Percentiles rank a stretch among this genome's conserved stretches.
Conservation (phyloP, 1,140 invertebrate species). For the Apis laboriosa region DNA sequence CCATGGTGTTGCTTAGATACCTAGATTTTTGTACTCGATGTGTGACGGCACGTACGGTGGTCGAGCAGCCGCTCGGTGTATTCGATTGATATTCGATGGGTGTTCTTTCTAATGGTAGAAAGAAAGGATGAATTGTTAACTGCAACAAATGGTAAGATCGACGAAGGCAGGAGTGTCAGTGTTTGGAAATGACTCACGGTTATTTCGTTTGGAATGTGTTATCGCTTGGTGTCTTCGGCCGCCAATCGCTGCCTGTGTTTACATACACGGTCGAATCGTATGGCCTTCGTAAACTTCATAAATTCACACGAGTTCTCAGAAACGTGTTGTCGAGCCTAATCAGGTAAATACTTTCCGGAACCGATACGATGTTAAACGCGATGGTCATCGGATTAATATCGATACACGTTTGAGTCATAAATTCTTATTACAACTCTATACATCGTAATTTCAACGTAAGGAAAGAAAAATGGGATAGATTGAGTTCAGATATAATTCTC, state of each 20-base stretch:
- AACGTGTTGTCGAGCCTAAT: background rate
- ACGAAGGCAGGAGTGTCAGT: background rate
- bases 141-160: background rate
- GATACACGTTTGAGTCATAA: too few species aligned
- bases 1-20: constrained; percentile 15
- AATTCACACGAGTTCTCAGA: background rate
- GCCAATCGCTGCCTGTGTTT: constrained; percentile 3
- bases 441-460: too few species aligned
- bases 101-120: too few species aligned
- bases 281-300: too few species aligned
- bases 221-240: background rate
- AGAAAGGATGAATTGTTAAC: too few species aligned
- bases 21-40: background rate
- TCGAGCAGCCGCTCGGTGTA: background rate
- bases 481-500: too few species aligned
- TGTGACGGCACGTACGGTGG: background rate
- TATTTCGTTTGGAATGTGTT: background rate
- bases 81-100: too few species aligned
- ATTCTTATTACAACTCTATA: too few species aligned
- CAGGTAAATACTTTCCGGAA: background rate
- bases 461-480: too few species aligned
- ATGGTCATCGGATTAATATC: too few species aligned
- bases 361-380: background rate
- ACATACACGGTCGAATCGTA: background rate
- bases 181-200: background rate